Conservation (phyloP, 2,113 vertebrate species). For the Rhizomys pruinosus region DNA sequence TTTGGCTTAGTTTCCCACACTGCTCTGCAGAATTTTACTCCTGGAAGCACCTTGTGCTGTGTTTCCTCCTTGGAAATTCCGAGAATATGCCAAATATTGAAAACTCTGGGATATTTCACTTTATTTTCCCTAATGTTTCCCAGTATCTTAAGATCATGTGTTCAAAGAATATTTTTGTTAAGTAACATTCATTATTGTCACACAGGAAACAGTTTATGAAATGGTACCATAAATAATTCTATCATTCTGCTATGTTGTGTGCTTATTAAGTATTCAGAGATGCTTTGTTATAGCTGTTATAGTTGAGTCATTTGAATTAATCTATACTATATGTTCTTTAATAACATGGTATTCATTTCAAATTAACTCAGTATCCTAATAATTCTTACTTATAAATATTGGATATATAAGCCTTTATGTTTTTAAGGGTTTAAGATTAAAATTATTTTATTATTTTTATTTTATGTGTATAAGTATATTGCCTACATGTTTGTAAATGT, state of each 20-base stretch:
- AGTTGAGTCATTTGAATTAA: conserved; percentile 44
- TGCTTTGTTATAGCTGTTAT: not conserved
- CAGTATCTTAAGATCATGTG: not conserved
- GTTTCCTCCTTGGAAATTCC: conserved; percentile 10
- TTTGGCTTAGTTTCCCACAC: not conserved
- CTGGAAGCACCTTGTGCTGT: not conserved
- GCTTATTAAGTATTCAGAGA: conserved; percentile 1
- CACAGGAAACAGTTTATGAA: conserved; percentile 6
- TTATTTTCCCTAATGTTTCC: conserved; percentile 25
- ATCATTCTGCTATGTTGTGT: not conserved
- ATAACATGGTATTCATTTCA: not conserved
- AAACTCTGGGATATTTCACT: not conserved
- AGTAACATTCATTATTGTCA: not conserved
- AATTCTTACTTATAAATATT: not conserved
- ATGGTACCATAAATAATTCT: not conserved
- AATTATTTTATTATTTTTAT: not conserved
- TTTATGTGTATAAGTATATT: too few relatives aligned
- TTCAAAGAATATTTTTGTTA: conserved; percentile 17
- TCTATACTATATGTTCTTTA: not conserved
- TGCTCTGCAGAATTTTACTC: conserved; percentile 1
- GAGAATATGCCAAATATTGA: not conserved
- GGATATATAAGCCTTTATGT: not conserved
- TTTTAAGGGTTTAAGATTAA: conserved; percentile 15
- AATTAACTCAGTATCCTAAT: not conserved
- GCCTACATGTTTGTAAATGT: too few relatives aligned